phyloP scores from a whole-genome alignment of 2,113 vertebrate species.

The Anolis sagrei region DNA sequence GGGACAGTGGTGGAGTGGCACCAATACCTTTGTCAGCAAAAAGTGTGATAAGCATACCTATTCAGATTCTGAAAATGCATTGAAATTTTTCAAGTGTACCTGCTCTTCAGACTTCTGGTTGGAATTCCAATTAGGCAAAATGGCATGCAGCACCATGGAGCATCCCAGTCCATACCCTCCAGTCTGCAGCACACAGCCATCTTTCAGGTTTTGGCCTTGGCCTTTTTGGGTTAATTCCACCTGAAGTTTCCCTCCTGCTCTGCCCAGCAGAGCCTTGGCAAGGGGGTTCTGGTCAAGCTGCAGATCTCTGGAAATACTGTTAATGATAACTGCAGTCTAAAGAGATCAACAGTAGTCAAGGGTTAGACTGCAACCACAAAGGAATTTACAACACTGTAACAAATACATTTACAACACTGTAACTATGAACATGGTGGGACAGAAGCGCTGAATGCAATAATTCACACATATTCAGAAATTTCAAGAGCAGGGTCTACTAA shows the following conservation, averaged over 20 bases:
- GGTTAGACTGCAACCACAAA: constrained; percentile 25
- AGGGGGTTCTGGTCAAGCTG: constrained; percentile 75
- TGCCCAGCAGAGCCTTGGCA: constrained; percentile 76
- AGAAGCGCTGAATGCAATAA: neutral
- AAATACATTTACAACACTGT: neutral
- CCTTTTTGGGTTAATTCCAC: constrained; percentile 43
- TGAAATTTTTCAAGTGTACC: constrained; percentile 71
- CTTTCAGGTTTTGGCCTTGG: fast-evolving
- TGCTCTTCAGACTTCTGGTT: constrained; percentile 45
- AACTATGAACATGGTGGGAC: constrained; percentile 5
- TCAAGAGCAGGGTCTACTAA: neutral
- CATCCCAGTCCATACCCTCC: constrained; percentile 77
- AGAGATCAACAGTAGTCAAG: neutral
- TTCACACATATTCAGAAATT: neutral
- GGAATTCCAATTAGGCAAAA: constrained; percentile 72
- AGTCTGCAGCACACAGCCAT: constrained; percentile 81
- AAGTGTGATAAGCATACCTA: neutral
- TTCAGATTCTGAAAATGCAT: constrained; percentile 19
- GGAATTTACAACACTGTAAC: too few relatives aligned
- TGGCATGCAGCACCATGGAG: constrained; percentile 79
- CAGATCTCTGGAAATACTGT: constrained; percentile 76
- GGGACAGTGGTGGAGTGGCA: neutral
- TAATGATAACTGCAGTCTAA: constrained; percentile 83
- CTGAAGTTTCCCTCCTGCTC: constrained; percentile 84
- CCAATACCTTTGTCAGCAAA: neutral